A percentile compares a stretch with the other conserved stretches of the same genome.
These are phyloP conservation scores for Philereme vetulata DNA, from an alignment of 2,888 invertebrate species.

Conservation along the genomic window DNA sequence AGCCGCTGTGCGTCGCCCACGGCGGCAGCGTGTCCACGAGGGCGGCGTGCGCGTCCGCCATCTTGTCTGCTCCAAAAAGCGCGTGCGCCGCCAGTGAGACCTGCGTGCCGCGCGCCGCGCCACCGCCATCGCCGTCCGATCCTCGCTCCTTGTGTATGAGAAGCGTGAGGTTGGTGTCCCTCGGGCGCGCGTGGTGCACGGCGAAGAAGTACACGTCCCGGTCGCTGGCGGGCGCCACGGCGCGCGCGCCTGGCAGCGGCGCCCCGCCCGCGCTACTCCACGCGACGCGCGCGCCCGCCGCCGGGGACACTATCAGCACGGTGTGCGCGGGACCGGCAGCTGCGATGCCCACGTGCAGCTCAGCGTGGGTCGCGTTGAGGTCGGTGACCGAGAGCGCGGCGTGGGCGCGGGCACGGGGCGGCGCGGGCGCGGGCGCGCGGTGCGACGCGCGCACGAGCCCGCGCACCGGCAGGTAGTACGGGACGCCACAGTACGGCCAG, in stretches of 20 bases:
- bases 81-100: conserved; percentile 85
- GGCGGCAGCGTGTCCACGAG: conserved; percentile 85
- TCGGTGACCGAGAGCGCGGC: conserved; percentile 12
- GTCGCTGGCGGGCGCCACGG: conserved; percentile 57
- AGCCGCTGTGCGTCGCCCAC: conserved; percentile 87
- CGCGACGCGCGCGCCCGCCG: conserved; percentile 74
- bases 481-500: conserved; percentile 90
- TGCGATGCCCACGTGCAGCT: conserved; percentile 12
- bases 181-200: conserved; percentile 47
- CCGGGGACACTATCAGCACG: conserved; percentile 85
- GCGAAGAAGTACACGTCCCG: conserved; percentile 73
- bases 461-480: conserved; percentile 90
- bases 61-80: conserved; percentile 80
- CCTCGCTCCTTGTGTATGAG: conserved; percentile 26
- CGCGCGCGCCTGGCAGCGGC: conserved; percentile 67
- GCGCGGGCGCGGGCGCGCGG: conserved; percentile 82
- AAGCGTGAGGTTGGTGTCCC: conserved; percentile 27
- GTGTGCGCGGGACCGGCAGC: conserved; percentile 48
- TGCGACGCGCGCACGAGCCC: conserved; percentile 86
- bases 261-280: conserved; percentile 82
- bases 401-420: conserved; percentile 30
- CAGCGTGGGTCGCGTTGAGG: conserved; percentile 34
- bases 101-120: conserved; percentile 22
- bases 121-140: conserved; percentile 23
- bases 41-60: conserved; percentile 73